Evolutionary conservation across 1,140 invertebrate genomes (phyloP).

Genomic region (Drosophila repleta): DNA sequence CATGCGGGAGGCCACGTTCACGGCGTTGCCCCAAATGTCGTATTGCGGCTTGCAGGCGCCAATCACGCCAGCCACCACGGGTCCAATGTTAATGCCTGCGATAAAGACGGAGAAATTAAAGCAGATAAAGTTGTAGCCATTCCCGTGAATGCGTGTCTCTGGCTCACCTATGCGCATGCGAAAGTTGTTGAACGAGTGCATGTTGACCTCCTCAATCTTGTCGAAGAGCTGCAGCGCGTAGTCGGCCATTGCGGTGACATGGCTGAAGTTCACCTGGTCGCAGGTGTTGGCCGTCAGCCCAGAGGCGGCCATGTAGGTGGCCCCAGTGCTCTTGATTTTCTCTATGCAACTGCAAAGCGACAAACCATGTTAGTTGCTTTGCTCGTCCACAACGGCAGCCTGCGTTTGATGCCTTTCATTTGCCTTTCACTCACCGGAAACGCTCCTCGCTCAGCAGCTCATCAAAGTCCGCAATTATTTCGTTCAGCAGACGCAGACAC

Average conservation of each 20-base stretch:
- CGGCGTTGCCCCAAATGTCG: slow-evolving; percentile 95
- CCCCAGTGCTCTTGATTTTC: slow-evolving; percentile 98
- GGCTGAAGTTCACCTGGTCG: slow-evolving; percentile 90
- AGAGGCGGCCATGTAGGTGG: slow-evolving; percentile 98
- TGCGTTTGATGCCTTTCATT: background rate
- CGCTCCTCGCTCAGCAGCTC: slow-evolving; percentile 93
- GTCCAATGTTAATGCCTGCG: slow-evolving; percentile 96
- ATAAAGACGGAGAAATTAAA: background rate
- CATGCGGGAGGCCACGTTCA: slow-evolving; percentile 96
- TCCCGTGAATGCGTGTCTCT: background rate
- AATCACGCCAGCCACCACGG: slow-evolving; percentile 97
- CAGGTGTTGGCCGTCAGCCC: slow-evolving; percentile 91
- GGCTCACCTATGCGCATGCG: slow-evolving; percentile 93
- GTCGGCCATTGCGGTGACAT: slow-evolving; percentile 95
- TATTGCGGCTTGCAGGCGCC: slow-evolving; percentile 96
- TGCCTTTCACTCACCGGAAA: slow-evolving; percentile 87
- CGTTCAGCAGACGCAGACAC: slow-evolving; percentile 96
- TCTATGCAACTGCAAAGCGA: slow-evolving; percentile 89
- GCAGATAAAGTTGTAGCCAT: background rate
- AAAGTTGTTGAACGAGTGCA: slow-evolving; percentile 99
- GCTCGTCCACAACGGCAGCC: too few relatives aligned
- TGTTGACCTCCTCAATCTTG: slow-evolving; percentile 95
- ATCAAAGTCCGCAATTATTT: slow-evolving; percentile 99
- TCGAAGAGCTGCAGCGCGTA: slow-evolving; percentile 94
- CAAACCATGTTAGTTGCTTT: background rate